These are phyloP conservation scores for Spodoptera littoralis DNA, from an alignment of 2,888 invertebrate genomes.

Conservation along the genomic window DNA sequence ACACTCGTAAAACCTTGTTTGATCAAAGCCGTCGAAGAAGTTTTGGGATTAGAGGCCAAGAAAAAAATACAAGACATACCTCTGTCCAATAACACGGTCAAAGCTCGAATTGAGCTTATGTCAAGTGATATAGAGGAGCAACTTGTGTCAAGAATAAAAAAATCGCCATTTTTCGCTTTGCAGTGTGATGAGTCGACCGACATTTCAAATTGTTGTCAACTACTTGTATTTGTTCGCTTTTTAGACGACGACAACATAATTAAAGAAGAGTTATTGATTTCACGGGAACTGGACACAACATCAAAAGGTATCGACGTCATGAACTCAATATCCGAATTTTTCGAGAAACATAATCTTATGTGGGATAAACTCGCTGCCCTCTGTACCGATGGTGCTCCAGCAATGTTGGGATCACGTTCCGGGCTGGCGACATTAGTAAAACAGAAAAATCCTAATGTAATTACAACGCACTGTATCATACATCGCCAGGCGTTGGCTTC, in stretches of 20 bases:
- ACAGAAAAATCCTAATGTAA: slow-evolving; percentile 39
- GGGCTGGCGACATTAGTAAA: slow-evolving; percentile 44
- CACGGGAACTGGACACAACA: slow-evolving; percentile 20
- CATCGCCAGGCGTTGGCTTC: slow-evolving; percentile 47
- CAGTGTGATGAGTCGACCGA: slow-evolving; percentile 55
- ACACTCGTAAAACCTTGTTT: slow-evolving; percentile 9
- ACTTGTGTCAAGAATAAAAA: slow-evolving; percentile 18
- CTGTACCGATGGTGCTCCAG: slow-evolving; percentile 56
- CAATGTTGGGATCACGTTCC: slow-evolving; percentile 54
- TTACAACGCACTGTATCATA: slow-evolving; percentile 37
- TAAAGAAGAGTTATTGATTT: slow-evolving; percentile 37
- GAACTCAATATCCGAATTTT: slow-evolving; percentile 33
- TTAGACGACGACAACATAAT: slow-evolving; percentile 31
- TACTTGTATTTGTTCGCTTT: slow-evolving; percentile 52
- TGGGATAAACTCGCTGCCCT: slow-evolving; percentile 54
- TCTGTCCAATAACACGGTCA: slow-evolving; percentile 10
- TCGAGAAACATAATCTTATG: slow-evolving; percentile 39
- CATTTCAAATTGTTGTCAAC: slow-evolving; percentile 52
- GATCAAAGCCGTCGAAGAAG: slow-evolving; percentile 15
- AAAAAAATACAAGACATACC: slow-evolving; percentile 8
- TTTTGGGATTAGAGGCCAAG: slow-evolving; percentile 13
- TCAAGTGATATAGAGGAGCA: slow-evolving; percentile 19
- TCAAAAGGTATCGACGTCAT: slow-evolving; percentile 33
- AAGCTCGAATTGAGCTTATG: slow-evolving; percentile 15
- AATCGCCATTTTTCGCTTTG: slow-evolving; percentile 36